phyloP scores from a whole-genome alignment of 2,888 invertebrate species.

The Phrixothrix hirtus region DNA sequence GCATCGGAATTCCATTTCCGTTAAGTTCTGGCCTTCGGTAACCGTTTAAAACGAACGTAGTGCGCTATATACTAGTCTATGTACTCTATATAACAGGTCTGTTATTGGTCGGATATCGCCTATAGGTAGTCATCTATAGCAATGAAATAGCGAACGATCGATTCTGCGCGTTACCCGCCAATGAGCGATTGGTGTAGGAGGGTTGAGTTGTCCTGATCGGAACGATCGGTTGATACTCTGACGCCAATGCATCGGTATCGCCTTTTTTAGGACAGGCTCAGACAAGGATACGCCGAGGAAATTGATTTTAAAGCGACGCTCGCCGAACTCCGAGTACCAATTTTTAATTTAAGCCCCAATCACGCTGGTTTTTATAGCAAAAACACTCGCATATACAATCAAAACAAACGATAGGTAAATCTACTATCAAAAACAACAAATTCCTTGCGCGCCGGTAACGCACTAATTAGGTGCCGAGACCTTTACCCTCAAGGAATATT shows the following conservation, averaged over 20 bases:
- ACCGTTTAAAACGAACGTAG: conserved; percentile 28
- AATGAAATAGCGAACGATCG: conserved; percentile 61
- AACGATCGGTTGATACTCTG: conserved; percentile 50
- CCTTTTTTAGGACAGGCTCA: conserved; percentile 19
- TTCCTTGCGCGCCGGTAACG: no score
- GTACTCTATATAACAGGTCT: conserved; percentile 32
- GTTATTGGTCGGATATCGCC: conserved; percentile 55
- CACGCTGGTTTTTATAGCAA: no score
- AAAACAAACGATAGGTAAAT: no score
- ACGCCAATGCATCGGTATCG: conserved; percentile 49
- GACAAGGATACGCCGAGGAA: neutral
- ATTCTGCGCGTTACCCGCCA: conserved; percentile 63
- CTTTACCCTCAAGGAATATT: no score
- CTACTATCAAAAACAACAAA: no score
- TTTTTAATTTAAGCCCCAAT: no score
- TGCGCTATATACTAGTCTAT: conserved; percentile 24
- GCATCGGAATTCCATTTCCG: conserved; percentile 15
- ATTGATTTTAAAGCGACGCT: conserved; percentile 6
- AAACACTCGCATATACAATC: no score
- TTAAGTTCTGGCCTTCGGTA: conserved; percentile 16
- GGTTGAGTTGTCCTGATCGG: conserved; percentile 42
- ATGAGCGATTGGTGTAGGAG: conserved; percentile 52
- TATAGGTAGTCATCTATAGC: conserved; percentile 59
- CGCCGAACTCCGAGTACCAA: neutral
- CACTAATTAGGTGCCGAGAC: no score